Evolutionary conservation across 1,140 invertebrate genomes (phyloP).

Genomic region (Portunus trituberculatus): DNA sequence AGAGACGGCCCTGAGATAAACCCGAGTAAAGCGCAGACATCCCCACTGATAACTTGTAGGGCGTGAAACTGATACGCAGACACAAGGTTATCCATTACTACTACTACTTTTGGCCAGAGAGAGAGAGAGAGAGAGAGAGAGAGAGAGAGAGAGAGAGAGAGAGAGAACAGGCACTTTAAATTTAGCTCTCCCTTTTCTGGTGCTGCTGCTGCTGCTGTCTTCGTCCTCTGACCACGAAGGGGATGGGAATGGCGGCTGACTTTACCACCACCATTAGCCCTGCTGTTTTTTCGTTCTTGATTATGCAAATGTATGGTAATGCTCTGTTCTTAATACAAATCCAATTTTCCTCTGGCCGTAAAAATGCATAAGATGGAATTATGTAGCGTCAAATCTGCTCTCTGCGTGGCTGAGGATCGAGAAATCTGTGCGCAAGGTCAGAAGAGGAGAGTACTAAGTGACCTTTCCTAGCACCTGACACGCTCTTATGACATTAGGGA

Average conservation of each 20-base stretch:
- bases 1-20: neutral
- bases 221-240: too few species aligned
- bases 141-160: neutral
- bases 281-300: neutral
- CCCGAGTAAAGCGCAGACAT: neutral
- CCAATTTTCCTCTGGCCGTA: neutral
- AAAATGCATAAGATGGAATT: neutral
- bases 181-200: too few species aligned
- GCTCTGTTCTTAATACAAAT: neutral
- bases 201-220: neutral
- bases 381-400: neutral
- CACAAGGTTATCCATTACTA: neutral
- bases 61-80: neutral
- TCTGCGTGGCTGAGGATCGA: too few species aligned
- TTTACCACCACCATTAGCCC: neutral
- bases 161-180: neutral
- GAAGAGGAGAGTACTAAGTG: too few species aligned
- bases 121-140: slow-evolving; percentile 1
- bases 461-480: too few species aligned
- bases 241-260: too few species aligned
- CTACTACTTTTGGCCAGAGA: neutral
- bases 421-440: too few species aligned
- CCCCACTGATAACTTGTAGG: neutral
- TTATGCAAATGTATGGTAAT: neutral
- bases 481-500: too few species aligned